Evolutionary conservation across 1,140 invertebrate genomes (phyloP), one percentile per base, ranked within the genome.

Genomic region (Antheraea mylitta): DNA sequence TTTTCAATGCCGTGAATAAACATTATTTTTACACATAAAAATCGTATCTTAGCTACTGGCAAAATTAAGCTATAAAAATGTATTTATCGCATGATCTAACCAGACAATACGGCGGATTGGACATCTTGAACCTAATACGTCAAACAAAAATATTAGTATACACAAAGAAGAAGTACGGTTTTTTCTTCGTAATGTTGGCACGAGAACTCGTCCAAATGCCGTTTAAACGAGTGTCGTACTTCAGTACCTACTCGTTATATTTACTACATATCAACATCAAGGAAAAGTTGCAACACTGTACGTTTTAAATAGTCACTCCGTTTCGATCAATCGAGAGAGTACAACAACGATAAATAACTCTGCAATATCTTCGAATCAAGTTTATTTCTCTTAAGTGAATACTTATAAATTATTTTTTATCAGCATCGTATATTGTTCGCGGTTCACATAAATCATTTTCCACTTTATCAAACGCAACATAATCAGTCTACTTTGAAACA

Each of bases 121-220:
- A 76, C 62, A 66, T 72, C 69, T 69, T 67, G 4, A 70, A 42
- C 60, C 37, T n/a, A 45, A 68, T 69, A 68, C 74, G 63, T 72
- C 68, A 71, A 66, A 70, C 67, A 73, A 70, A 74, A 62, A 64
- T 38, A 61, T 72, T 72, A 68, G 67, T 73, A 70, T 66, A 59
- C 69, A 72, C 62, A 70, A 70, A 69, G 38, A 69, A 61, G 48
- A 74, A 65, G 72, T 74, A 78, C 67, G 70, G 74, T 69, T 76
- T 72, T 61, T 75, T 76, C 22, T 2, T 30, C 75, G 64, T 62
- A 73, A 70, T 67, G 69, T 79, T 77, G 79, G 76, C 79, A 81
- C 79, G 63, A 42, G 58, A 65, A 74, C 71, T 62, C 53, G 64
- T 19, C 68, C 71, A 71, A 66, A 74, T 74, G 63, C 70, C 71